Evolutionary conservation across 2,888 invertebrate species (phyloP), one percentile per base, ranked within the genome.

Genomic region (Crossocerus cetratus): DNA sequence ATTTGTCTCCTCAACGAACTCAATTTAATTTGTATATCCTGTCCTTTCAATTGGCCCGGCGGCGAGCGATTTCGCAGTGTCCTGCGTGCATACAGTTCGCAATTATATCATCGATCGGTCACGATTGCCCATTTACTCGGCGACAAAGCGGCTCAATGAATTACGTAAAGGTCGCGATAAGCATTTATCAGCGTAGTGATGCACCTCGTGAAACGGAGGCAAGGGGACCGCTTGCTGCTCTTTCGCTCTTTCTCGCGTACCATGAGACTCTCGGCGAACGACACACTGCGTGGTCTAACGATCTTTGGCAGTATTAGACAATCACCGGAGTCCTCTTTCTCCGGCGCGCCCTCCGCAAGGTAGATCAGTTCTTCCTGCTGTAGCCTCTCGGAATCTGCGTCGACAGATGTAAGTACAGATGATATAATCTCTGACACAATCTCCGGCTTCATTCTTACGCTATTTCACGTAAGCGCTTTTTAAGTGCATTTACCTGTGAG

Each of bases 1-100:
- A 96, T 92, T 90, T 94, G 94, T 87, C 94, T 94, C 85, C 94
- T 94, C 32, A 96, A 86, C 0, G 94, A 92, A 72, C 92, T 92
- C 4, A 96, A 88, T 87, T 94, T 95, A 5, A 94, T 92, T 89
- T 95, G 94, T 56, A 94, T 91, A 84, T 94, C 94, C 59, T 82
- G 83, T 54, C 59, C 82, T 20, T 76, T 84, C 18, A 79, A 64
- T 22, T 80, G 70, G 21, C 83, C 77, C 0, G 88, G 87, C 0
- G 88, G 87, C 2, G 88, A 86, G 32, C 82, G 80, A 72, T 86
- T 86, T 58, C 81, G 80, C n/a, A 86, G 62, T 42, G 83, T 72
- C 56, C 89, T 89, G 64, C 0, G 16, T 2, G 3, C 74, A 69
- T 58, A 22, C 3, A 3, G 18, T 16, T 11, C 18, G n/a, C 11